phyloP scores from a whole-genome alignment of 2,113 vertebrate species.

The Puffinus mauretanicus region DNA sequence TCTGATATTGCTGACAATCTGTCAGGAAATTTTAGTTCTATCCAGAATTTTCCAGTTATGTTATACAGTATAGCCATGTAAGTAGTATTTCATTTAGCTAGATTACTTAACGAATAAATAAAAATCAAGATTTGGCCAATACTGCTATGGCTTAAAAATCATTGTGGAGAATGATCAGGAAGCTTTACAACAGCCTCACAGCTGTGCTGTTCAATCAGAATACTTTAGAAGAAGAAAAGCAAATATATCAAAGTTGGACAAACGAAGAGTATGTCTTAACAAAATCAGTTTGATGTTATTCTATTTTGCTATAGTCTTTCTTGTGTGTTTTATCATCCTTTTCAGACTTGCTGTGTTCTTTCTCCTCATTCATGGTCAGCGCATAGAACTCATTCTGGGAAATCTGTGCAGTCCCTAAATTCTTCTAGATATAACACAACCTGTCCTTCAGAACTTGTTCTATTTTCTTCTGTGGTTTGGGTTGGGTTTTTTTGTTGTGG shows the following conservation, averaged over 20 bases:
- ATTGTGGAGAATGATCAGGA: not conserved
- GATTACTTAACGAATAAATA: not conserved
- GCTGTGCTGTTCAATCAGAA: not conserved
- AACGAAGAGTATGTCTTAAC: not conserved
- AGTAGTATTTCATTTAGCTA: not conserved
- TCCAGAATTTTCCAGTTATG: not conserved
- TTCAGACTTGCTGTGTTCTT: not conserved
- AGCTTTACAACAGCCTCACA: not conserved
- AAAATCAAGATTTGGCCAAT: not conserved
- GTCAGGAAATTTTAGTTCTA: not conserved
- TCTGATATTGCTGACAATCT: not conserved
- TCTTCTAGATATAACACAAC: not conserved
- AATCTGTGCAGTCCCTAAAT: not conserved
- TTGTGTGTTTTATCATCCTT: not conserved
- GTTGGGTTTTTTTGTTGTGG: not conserved
- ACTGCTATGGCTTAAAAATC: not conserved
- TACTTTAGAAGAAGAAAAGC: not conserved
- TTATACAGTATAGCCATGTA: not conserved
- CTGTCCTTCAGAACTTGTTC: not conserved
- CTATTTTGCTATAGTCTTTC: not conserved
- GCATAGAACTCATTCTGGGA: not conserved
- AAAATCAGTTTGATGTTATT: not conserved
- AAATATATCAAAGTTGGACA: not conserved
- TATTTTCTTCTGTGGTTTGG: not conserved
- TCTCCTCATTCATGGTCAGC: not conserved